A percentile compares a stretch with the other conserved stretches of the same genome.
These are phyloP conservation scores for Heteractis magnifica DNA, from an alignment of 92 coral and sea anemone genomes.

Conservation along the genomic window DNA sequence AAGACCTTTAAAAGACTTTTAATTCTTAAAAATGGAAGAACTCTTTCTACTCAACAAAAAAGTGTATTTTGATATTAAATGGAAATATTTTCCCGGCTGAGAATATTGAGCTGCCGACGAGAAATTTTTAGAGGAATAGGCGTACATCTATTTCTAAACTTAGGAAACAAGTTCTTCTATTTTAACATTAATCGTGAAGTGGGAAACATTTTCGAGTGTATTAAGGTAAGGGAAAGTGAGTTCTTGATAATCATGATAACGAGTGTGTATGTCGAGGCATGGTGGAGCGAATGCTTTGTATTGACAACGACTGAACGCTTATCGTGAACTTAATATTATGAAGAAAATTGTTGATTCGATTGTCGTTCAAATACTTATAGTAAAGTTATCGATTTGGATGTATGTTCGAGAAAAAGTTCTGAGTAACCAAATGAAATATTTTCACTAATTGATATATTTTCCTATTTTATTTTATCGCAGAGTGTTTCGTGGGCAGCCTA, in stretches of 20 bases:
- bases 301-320: background rate
- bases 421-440: background rate
- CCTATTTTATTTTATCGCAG: slow-evolving; percentile 18
- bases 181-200: too few relatives aligned
- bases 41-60: too few relatives aligned
- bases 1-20: too few relatives aligned
- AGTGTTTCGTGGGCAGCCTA: slow-evolving; percentile 21
- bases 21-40: too few relatives aligned
- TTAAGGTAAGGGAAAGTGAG: background rate
- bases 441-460: background rate
- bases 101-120: too few relatives aligned
- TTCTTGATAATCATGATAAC: background rate
- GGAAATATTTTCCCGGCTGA: too few relatives aligned
- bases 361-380: background rate
- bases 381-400: background rate
- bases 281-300: background rate
- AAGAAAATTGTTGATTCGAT: background rate
- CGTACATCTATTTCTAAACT: too few relatives aligned
- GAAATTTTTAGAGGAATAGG: too few relatives aligned
- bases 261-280: background rate
- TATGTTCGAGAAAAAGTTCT: background rate
- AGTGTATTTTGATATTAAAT: too few relatives aligned
- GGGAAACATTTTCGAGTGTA: background rate
- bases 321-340: background rate
- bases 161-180: too few relatives aligned